Evolutionary conservation across 2,797 vertebrate species (phyloP), one percentile per base, ranked within the genome.

Genomic region (Lepilemur septentrionalis): DNA sequence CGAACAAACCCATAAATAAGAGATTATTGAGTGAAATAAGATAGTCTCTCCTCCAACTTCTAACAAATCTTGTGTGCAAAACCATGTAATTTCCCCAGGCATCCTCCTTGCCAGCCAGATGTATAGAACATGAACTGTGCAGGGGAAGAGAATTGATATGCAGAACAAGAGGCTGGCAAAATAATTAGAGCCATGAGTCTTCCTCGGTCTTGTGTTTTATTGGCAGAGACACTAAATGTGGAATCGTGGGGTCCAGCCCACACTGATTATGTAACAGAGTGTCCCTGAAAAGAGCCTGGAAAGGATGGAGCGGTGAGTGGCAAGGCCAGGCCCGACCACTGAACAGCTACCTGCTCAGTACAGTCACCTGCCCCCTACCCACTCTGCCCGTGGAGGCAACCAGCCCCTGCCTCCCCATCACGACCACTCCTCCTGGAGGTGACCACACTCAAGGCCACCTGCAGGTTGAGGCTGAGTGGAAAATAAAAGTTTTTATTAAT

Each of bases 1-100:
- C 96, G 96, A 98, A 98, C 95, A 97, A 97, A 83, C 57, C 52
- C 81, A 90, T 96, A 97, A 97, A 97, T 97, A 97, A 97, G 95
- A 97, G 97, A 97, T 93, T 95, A 96, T 95, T 96, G 96, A 96
- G 81, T 67, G 96, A 97, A 97, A 84, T 81, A 96, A 97, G 90
- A 92, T 73, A 96, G 91, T 92, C 89, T 94, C 43, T 67, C 92
- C 95, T 95, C 89, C 87, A 92, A 96, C 92, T 96, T 80, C 91
- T 95, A 97, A 98, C 75, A 96, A 97, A 98, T 95, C 91, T 96
- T 32, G 9, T 67, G 84, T 93, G 96, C 98, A 97, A 98, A 93
- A 35, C 55, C 81, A 75, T 41, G 83, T 91, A 48, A 97, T 98
- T 98, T 96, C 95, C 93, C 96, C 41, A 93, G 92, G 95, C 70